Base-by-base conservation (phyloP, 2,888 invertebrate species). In the Gymnosoma rotundatum region DNA sequence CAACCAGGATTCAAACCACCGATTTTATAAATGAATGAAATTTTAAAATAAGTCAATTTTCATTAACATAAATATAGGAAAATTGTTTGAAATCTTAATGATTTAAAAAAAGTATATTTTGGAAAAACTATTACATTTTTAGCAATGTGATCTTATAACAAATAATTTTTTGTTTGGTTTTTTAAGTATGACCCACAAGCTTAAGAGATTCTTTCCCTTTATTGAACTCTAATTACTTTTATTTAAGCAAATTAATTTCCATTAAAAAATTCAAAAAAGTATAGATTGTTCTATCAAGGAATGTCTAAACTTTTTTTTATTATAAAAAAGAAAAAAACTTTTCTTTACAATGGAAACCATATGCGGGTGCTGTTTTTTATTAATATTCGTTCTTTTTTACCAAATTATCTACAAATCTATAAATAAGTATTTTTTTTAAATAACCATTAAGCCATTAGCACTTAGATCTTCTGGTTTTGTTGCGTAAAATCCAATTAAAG, bases 381-480 rank as follows among this genome's bases (percentile, higher is more conserved):
- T 75, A 56, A 42, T 14, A 54, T 54, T 0, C 1, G n/a, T n/a
- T n/a, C 3, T 48, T 74, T 54, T 38, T 67, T 74, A 76, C 76
- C 70, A 76, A 75, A 58, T 70, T 82, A 70, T 82, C 50, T 81
- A 81, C 64, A 25, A 56, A 81, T 81, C 75, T 81, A 75, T 81
- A 81, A 81, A 75, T 81, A 75, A 75, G 25, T 32, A 5, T 76
- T 82, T 81, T 58, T 82, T 70, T 48, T 52, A 72, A 72, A 64
- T 72, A 70, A 4, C 25, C 25, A 25, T 25, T 25, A 25, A 75
- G 64, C 50, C 60, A 84, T 81, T 69, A 69, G 80, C 83, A 81
- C 76, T 84, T 84, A 64, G 69, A 63, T 45, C n/a, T 48, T 50
- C 9, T 36, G 16, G 21, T 50, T 7, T 45, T 36, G 56, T n/a